Percentiles rank a stretch among this genome's conserved stretches.
phyloP scores from a whole-genome alignment of 2,888 invertebrate species.

The Drosophila flavopinicola region DNA sequence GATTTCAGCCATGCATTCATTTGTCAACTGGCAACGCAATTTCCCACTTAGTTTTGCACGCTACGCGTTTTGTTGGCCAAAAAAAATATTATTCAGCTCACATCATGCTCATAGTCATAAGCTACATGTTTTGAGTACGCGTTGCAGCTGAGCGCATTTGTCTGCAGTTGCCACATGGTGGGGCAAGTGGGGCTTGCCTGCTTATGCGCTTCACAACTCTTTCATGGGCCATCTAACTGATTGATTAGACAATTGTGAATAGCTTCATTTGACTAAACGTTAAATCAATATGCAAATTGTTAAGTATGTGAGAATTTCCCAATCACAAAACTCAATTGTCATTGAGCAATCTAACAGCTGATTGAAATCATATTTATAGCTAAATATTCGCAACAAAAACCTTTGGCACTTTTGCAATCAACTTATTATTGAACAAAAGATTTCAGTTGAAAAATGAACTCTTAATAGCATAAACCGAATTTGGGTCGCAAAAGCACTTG shows the following conservation, averaged over 20 bases:
- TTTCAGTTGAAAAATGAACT: constrained; percentile 19
- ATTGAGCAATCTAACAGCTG: not conserved
- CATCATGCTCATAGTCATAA: constrained; percentile 20
- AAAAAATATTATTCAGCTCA: constrained; percentile 23
- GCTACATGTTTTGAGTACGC: constrained; percentile 20
- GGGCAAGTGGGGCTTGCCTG: constrained; percentile 8
- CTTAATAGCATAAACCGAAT: constrained; percentile 26
- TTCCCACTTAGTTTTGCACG: constrained; percentile 31
- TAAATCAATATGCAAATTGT: constrained; percentile 20
- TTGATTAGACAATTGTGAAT: constrained; percentile 23
- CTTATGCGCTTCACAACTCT: constrained; percentile 41
- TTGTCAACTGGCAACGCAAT: constrained; percentile 49
- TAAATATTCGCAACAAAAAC: not conserved
- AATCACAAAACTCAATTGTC: not conserved
- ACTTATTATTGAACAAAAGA: constrained; percentile 8
- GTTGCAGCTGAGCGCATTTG: constrained; percentile 41
- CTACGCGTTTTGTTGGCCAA: constrained; percentile 17
- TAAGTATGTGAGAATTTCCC: not conserved
- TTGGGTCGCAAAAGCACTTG: constrained; percentile 40
- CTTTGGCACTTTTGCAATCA: constrained; percentile 6
- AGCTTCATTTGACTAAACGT: constrained; percentile 12
- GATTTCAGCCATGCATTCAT: constrained; percentile 47
- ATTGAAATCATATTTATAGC: not conserved
- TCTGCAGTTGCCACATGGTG: constrained; percentile 26
- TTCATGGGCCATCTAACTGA: constrained; percentile 55